phyloP scores from a whole-genome alignment of 1,140 invertebrate genomes.

The Caenorhabditis tropicalis region DNA sequence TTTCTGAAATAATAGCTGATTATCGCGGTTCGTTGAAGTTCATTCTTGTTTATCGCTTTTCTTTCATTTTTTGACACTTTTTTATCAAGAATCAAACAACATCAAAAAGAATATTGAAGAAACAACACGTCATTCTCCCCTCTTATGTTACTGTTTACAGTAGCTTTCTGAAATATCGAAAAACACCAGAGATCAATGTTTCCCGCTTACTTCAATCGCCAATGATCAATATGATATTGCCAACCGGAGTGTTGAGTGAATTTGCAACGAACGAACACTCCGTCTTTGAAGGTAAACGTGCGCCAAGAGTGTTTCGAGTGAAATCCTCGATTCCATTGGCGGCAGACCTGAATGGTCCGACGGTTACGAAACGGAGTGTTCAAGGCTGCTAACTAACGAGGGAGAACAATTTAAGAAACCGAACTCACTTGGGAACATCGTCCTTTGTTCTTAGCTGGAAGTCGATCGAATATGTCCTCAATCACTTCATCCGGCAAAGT shows the following conservation, averaged over 20 bases:
- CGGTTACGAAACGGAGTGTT: background rate
- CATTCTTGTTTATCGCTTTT: background rate
- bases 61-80: background rate
- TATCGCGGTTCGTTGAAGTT: background rate
- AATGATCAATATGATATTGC: conserved; percentile 45
- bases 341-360: background rate
- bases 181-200: background rate
- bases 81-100: background rate
- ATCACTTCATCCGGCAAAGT: conserved; percentile 26
- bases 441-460: conserved; percentile 39
- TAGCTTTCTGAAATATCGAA: background rate
- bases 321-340: conserved; percentile 25
- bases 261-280: conserved; percentile 1
- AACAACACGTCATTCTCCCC: background rate
- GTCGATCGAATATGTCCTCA: background rate
- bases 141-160: conserved; percentile 3
- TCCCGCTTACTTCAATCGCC: conserved; percentile 35
- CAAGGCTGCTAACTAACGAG: background rate
- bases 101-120: background rate
- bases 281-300: conserved; percentile 43
- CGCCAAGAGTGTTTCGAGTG: conserved; percentile 3
- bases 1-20: background rate
- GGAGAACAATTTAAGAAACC: background rate
- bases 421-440: conserved; percentile 47
- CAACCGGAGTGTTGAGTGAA: conserved; percentile 37